Evolutionary conservation across 2,888 invertebrate species (phyloP).

Genomic region (Macropis europaea): DNA sequence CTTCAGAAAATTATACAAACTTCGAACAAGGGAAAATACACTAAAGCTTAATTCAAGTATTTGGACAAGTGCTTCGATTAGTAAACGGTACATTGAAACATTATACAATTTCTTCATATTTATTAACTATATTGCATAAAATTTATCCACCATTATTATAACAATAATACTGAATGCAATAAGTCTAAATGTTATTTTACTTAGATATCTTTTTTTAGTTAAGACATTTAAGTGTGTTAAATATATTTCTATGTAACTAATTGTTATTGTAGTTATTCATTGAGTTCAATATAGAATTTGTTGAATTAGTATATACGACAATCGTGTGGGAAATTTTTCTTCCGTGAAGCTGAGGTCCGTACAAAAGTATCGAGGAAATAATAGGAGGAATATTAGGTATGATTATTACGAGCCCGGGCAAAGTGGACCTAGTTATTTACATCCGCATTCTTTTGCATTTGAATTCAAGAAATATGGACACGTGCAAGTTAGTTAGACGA

Average conservation of each 20-base stretch:
- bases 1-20: background rate
- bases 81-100: conserved; percentile 16
- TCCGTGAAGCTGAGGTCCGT: background rate
- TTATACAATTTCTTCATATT: background rate
- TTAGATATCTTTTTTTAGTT: no score
- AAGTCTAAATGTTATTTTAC: no score
- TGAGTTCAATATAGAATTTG: background rate
- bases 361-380: background rate
- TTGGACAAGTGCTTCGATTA: background rate
- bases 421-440: background rate
- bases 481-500: conserved; percentile 6
- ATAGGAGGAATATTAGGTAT: background rate
- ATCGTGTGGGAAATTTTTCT: background rate
- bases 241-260: no score
- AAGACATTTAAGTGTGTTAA: no score
- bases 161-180: no score
- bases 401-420: background rate
- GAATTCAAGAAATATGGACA: background rate
- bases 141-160: no score
- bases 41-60: background rate
- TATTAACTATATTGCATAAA: background rate
- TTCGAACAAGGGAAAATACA: background rate
- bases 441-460: background rate
- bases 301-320: conserved; percentile 3
- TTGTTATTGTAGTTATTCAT: background rate